Conservation (phyloP, 2,888 invertebrate genomes). For the Rhopalosiphum nymphaeae region DNA sequence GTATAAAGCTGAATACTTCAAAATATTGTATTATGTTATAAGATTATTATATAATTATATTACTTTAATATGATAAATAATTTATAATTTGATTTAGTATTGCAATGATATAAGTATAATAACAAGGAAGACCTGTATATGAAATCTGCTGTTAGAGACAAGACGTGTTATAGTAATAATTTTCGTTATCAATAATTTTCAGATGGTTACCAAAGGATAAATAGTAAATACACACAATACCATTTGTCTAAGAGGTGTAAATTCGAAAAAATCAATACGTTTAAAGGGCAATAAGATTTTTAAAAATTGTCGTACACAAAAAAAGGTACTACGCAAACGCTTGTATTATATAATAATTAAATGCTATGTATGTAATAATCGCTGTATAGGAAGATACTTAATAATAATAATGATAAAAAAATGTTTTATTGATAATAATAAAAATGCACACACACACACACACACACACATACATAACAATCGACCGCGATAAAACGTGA, state of each 20-base stretch:
- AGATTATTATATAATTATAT: background rate
- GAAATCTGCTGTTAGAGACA: background rate
- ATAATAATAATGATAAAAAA: no score
- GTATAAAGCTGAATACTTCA: background rate
- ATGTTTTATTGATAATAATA: background rate
- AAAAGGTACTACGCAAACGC: no score
- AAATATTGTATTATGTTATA: background rate
- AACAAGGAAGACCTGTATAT: background rate
- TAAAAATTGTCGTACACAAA: no score
- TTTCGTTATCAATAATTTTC: background rate
- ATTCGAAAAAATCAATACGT: no score
- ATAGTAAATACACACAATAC: no score
- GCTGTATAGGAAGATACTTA: no score
- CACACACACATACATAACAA: background rate
- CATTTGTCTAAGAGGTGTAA: no score
- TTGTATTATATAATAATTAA: no score
- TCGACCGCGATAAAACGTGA: background rate
- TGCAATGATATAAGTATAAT: background rate
- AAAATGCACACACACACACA: background rate
- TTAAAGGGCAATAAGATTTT: no score
- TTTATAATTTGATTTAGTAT: background rate
- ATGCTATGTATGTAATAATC: no score
- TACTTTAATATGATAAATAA: background rate
- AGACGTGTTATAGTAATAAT: background rate
- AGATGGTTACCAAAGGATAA: no score